Evolutionary conservation across 2,888 invertebrate genomes (phyloP).

Genomic region (Eucriotettix oculatus): DNA sequence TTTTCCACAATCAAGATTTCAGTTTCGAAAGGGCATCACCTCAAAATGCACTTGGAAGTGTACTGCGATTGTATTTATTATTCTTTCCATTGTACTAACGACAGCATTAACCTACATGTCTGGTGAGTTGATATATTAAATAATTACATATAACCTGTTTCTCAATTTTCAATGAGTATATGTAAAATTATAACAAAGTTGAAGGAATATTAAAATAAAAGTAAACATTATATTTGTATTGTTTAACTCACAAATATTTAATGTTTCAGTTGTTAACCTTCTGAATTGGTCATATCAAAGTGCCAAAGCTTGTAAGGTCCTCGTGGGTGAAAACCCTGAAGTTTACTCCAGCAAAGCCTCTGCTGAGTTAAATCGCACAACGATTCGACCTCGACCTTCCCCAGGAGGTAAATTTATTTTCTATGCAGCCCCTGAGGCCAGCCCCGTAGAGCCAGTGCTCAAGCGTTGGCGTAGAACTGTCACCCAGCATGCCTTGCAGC

Average conservation of each 20-base stretch:
- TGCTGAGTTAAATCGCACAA: constrained; percentile 53
- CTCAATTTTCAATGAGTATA: neutral
- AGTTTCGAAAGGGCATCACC: constrained; percentile 72
- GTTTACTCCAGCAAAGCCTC: constrained; percentile 50
- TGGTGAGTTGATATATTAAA: constrained; percentile 36
- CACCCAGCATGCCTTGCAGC: constrained; percentile 35
- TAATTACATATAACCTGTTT: neutral
- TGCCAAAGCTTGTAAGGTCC: constrained; percentile 66
- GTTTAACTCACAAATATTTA: too few species aligned
- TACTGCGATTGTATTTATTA: constrained; percentile 73
- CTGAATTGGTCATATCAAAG: constrained; percentile 74
- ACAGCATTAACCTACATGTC: constrained; percentile 75
- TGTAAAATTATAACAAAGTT: neutral
- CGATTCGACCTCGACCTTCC: constrained; percentile 44
- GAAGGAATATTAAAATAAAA: neutral
- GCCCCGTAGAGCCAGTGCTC: constrained; percentile 24
- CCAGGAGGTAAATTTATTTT: constrained; percentile 38
- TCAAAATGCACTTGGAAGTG: constrained; percentile 85
- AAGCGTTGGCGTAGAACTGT: constrained; percentile 52
- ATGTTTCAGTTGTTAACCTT: constrained; percentile 52
- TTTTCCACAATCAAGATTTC: constrained; percentile 60
- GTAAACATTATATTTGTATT: neutral
- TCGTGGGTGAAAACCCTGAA: constrained; percentile 63
- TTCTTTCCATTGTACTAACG: constrained; percentile 64
- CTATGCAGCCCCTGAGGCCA: neutral